Percentiles rank a stretch among this genome's conserved stretches.
phyloP scores from a whole-genome alignment of 1,140 invertebrate species.

The Euglossa dilemma region DNA sequence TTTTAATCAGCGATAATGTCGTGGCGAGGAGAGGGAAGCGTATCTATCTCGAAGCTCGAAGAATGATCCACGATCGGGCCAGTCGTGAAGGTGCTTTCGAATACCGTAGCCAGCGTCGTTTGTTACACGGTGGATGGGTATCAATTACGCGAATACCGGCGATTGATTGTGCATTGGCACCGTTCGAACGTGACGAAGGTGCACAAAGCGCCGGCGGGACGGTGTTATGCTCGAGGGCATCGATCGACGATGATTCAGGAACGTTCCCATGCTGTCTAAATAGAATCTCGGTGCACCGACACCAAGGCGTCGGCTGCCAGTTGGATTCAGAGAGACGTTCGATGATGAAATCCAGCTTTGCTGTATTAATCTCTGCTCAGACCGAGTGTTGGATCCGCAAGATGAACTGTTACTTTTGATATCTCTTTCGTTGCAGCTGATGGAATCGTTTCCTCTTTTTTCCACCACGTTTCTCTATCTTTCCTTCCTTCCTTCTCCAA shows the following conservation, averaged over 20 bases:
- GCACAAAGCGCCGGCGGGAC: constrained; percentile 1
- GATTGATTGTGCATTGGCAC: constrained; percentile 57
- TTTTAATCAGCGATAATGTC: constrained; percentile 5
- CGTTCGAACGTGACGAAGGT: constrained; percentile 31
- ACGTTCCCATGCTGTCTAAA: constrained; percentile 43
- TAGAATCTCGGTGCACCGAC: constrained; percentile 20
- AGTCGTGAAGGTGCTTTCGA: constrained; percentile 29
- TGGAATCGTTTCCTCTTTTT: background rate
- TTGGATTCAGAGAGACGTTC: background rate
- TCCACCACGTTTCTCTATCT: background rate
- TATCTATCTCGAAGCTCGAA: background rate
- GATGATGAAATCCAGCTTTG: constrained; percentile 21
- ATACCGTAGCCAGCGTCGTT: constrained; percentile 35
- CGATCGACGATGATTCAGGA: constrained; percentile 42
- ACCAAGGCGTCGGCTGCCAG: constrained; percentile 1
- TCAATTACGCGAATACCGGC: constrained; percentile 53
- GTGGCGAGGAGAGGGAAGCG: background rate
- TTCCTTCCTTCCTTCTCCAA: background rate
- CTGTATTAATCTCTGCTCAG: constrained; percentile 23
- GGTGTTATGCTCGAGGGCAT: background rate
- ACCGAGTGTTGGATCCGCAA: background rate
- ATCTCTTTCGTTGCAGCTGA: background rate
- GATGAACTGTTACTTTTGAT: constrained; percentile 2
- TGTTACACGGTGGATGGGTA: constrained; percentile 49
- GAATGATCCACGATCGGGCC: constrained; percentile 17